Conservation (phyloP, 1,140 invertebrate genomes). For the Sitophilus oryzae region DNA sequence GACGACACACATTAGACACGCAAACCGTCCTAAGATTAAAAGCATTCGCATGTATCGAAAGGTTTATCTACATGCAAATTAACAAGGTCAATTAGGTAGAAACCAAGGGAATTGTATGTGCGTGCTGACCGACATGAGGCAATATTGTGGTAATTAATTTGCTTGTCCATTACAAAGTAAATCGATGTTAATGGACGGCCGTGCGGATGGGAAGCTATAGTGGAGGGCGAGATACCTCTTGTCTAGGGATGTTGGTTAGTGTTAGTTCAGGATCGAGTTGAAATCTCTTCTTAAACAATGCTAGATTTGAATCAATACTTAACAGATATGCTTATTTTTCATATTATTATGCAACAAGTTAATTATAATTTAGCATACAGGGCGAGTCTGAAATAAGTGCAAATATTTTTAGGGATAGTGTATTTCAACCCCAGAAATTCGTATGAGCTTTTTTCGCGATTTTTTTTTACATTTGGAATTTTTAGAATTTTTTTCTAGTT, state of each 20-base stretch:
- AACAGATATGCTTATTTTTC: too few relatives aligned
- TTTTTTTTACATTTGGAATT: too few relatives aligned
- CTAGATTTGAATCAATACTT: too few relatives aligned
- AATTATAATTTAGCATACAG: too few relatives aligned
- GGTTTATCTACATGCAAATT: neutral
- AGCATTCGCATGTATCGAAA: conserved; percentile 4
- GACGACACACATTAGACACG: too few relatives aligned
- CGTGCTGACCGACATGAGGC: conserved; percentile 8
- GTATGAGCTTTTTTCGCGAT: too few relatives aligned
- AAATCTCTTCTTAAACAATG: too few relatives aligned
- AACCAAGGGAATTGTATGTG: conserved; percentile 6
- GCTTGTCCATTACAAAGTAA: conserved; percentile 30
- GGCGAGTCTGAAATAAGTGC: too few relatives aligned
- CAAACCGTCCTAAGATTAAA: conserved; percentile 1
- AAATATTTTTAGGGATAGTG: too few relatives aligned
- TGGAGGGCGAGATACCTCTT: conserved; percentile 7
- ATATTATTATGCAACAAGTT: too few relatives aligned
- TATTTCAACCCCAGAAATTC: too few relatives aligned
- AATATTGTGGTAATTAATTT: conserved; percentile 30
- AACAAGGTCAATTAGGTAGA: conserved; percentile 14
- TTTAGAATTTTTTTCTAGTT: too few relatives aligned
- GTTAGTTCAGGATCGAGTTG: neutral
- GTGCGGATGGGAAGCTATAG: conserved; percentile 7
- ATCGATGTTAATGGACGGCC: conserved; percentile 27
- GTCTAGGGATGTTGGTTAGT: neutral